Base-by-base conservation (phyloP, 1,140 invertebrate species). In the Drosophila takahashii region DNA sequence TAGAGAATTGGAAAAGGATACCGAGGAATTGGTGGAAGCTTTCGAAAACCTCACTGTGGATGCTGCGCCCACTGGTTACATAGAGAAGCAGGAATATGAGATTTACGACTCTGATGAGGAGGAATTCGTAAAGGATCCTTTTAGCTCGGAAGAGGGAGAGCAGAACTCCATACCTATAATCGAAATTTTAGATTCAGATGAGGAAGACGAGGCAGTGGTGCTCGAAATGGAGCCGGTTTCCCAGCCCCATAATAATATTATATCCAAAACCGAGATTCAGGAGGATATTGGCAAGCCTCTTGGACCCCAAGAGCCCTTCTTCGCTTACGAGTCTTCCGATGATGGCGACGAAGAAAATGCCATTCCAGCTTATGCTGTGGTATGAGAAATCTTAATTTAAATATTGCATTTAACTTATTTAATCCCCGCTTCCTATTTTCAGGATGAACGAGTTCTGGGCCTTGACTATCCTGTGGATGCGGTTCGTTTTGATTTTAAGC, bases 401-500 rank as follows among this genome's bases (percentile, higher is more conserved):
- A 18, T 8, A 5, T 10, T 10, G 11, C 8, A 5, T 10, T 10
- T 18, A 9, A 10, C 9, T 32, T 44, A 18, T 4, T 44, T 4
- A 44, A 8, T 16, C 5, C 3, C 11, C 10, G 42, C 4, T 15
- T 44, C 0, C 44, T 11, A 1, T 0, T 36, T 45, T 4, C 0
- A 78, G 76, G 71, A 80, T 15, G 22, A 74, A 6, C 45, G 57
- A 13, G 78, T 92, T 3, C 32, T 91, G 7, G 34, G 56, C 22
- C 16, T 90, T 7, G 81, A 84, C 36, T 92, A 90, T 59, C 90
- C 87, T 0, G 27, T 10, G 16, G 53, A 78, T 42, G 72, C 69
- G 1, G 60, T 90, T 6, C 64, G 62, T 3, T 87, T 48, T 39
- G 74, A 78, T 45, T 53, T 58, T 11, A 51, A 48, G 36, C 53